These are phyloP conservation scores for Enoplosus armatus DNA, from an alignment of 2,797 vertebrate genomes.

Conservation along the genomic window DNA sequence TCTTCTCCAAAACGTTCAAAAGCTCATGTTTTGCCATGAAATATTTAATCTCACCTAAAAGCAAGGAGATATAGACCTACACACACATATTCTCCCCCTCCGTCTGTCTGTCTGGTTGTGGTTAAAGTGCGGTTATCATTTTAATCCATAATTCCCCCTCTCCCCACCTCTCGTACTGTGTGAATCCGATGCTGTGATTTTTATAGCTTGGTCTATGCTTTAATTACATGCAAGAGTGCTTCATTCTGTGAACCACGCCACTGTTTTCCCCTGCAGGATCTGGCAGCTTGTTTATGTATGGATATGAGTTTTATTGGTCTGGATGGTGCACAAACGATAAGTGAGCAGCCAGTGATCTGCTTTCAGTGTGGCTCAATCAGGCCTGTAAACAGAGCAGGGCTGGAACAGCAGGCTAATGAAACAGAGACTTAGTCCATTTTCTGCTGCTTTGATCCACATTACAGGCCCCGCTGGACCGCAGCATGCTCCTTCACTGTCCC, in stretches of 20 bases:
- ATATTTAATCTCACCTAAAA: slow-evolving; percentile 13
- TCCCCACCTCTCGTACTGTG: slow-evolving; percentile 19
- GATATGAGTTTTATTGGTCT: slow-evolving; percentile 72
- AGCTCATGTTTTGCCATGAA: slow-evolving; percentile 13
- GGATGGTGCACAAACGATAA: slow-evolving; percentile 57
- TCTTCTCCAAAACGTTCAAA: slow-evolving; percentile 18
- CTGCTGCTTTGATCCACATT: slow-evolving; percentile 58
- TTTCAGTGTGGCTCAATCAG: slow-evolving; percentile 58
- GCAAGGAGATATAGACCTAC: not conserved
- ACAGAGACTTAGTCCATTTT: slow-evolving; percentile 44
- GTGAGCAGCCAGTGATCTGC: slow-evolving; percentile 58
- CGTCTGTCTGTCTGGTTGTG: slow-evolving; percentile 16
- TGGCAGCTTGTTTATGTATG: slow-evolving; percentile 62
- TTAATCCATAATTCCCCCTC: slow-evolving; percentile 22
- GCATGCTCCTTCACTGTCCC: slow-evolving; percentile 22
- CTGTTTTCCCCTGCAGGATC: slow-evolving; percentile 45
- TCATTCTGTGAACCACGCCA: slow-evolving; percentile 23
- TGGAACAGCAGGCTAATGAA: slow-evolving; percentile 62
- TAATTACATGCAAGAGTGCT: slow-evolving; percentile 59
- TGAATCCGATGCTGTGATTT: slow-evolving; percentile 61
- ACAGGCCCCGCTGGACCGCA: slow-evolving; percentile 50
- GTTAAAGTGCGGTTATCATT: slow-evolving; percentile 44
- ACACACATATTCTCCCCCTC: not conserved
- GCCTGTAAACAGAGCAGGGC: slow-evolving; percentile 43
- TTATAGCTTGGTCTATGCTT: slow-evolving; percentile 51